These are phyloP conservation scores for Mystacornis crossleyi DNA, from an alignment of 2,113 vertebrate genomes.

Conservation along the genomic window DNA sequence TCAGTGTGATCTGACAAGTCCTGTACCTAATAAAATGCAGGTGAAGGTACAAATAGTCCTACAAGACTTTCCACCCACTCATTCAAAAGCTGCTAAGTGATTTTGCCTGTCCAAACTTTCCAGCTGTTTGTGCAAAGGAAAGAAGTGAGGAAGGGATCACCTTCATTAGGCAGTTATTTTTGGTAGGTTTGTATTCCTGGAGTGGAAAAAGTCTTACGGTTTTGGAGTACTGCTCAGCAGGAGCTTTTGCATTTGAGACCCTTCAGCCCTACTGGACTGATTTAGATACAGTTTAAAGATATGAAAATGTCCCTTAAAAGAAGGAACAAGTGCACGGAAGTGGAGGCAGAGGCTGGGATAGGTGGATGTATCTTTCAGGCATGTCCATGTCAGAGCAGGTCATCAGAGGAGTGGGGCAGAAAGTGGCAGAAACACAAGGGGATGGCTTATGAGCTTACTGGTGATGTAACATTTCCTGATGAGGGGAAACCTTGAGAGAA, in stretches of 20 bases:
- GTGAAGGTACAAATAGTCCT: not conserved
- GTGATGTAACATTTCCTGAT: not conserved
- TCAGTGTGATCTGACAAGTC: not conserved
- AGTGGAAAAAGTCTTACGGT: not conserved
- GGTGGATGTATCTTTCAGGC: not conserved
- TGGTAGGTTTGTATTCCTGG: not conserved
- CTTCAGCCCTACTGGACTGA: not conserved
- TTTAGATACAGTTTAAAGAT: not conserved
- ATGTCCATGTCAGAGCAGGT: not conserved
- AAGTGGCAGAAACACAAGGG: not conserved
- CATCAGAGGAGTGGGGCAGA: not conserved
- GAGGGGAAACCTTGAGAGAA: not conserved
- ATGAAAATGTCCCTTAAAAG: not conserved
- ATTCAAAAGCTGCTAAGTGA: not conserved
- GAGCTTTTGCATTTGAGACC: not conserved
- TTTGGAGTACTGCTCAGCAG: not conserved
- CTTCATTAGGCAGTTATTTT: not conserved
- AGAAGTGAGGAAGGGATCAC: not conserved
- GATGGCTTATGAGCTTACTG: not conserved
- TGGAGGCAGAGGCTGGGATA: not conserved
- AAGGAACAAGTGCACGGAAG: fast-evolving
- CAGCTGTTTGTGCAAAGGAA: not conserved
- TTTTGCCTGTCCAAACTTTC: not conserved
- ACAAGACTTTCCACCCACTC: not conserved
- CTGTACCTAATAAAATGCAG: not conserved